These are phyloP conservation scores for Cygnus buccinator DNA, from an alignment of 2,113 vertebrate species.

Conservation along the genomic window DNA sequence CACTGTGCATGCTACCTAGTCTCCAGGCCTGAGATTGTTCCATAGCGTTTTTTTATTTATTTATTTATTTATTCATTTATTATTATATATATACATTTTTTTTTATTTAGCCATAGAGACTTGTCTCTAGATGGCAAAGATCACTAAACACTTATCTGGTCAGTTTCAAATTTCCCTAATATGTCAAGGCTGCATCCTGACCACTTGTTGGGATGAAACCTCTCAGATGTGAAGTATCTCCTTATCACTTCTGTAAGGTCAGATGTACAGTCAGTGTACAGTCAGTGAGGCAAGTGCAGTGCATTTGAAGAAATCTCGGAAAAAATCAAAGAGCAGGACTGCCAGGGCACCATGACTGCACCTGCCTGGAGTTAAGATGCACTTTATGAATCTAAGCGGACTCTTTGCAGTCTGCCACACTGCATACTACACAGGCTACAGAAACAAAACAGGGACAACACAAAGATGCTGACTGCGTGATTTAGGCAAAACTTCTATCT, in stretches of 20 bases:
- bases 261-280: no score
- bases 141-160: accelerated
- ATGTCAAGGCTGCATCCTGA: neutral
- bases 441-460: neutral
- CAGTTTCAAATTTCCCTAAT: neutral
- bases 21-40: neutral
- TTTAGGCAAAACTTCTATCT: neutral
- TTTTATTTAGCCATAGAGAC: neutral
- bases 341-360: neutral
- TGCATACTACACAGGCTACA: neutral
- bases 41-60: no score
- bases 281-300: neutral
- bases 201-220: neutral
- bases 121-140: neutral
- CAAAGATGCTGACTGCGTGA: neutral
- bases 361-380: accelerated
- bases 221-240: neutral
- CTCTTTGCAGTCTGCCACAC: neutral
- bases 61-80: no score
- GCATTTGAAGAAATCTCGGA: neutral
- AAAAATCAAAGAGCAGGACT: accelerated
- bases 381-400: neutral
- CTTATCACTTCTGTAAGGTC: neutral
- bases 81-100: neutral
- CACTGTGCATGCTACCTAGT: neutral